phyloP scores from a whole-genome alignment of 2,113 vertebrate genomes.

The Laterallus jamaicensis region DNA sequence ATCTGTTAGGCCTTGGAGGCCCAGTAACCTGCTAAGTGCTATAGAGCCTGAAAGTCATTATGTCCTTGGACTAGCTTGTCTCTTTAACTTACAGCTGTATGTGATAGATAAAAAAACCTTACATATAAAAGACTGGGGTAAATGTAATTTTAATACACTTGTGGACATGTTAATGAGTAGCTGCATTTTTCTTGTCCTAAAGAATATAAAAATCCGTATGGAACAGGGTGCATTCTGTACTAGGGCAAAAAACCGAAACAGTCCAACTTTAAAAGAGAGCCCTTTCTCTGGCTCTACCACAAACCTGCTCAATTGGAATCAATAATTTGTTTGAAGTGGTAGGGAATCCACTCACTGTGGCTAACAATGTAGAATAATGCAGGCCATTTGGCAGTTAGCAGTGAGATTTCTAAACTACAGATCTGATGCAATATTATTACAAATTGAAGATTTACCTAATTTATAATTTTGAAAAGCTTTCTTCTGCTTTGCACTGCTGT shows the following conservation, averaged over 20 bases:
- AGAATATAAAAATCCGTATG: background rate
- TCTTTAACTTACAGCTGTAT: slow-evolving; percentile 63
- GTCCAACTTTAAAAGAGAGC: background rate
- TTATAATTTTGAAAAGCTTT: background rate
- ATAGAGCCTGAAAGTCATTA: slow-evolving; percentile 86
- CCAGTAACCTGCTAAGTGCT: slow-evolving; percentile 87
- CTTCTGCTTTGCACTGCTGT: rapidly evolving
- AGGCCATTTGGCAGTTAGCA: slow-evolving; percentile 14
- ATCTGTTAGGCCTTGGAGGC: slow-evolving; percentile 86
- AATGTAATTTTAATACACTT: background rate
- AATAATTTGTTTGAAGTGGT: slow-evolving; percentile 34
- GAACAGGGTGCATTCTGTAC: background rate
- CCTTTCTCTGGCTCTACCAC: background rate
- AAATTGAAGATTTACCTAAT: slow-evolving; percentile 19
- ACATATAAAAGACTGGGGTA: slow-evolving; percentile 12
- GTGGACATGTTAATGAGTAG: slow-evolving; percentile 19
- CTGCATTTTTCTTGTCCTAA: slow-evolving; percentile 6
- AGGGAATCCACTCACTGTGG: background rate
- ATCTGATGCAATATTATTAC: background rate
- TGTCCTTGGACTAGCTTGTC: slow-evolving; percentile 89
- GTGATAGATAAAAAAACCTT: slow-evolving; percentile 49
- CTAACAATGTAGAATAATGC: background rate
- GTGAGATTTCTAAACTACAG: background rate
- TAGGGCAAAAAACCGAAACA: background rate
- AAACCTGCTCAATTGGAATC: background rate